A percentile compares a stretch with the other conserved stretches of the same genome.
Conservation (phyloP, 1,140 invertebrate genomes). For the Pseudomyrmex concolor region DNA sequence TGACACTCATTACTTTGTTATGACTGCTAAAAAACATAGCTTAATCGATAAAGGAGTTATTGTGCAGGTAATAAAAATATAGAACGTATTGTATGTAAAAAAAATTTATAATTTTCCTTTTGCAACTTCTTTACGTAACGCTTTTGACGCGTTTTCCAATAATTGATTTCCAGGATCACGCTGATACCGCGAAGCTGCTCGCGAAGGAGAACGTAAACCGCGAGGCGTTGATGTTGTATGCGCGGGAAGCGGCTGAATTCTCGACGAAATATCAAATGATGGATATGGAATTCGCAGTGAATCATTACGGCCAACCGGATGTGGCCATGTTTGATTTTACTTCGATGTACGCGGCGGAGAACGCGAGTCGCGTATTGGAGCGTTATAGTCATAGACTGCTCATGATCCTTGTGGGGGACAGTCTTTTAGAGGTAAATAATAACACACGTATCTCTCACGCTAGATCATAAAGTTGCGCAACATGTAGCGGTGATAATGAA, state of each 20-base stretch:
- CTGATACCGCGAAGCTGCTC: conserved; percentile 95
- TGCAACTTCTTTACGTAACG: not conserved
- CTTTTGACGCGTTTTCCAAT: not conserved
- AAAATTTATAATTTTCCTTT: not conserved
- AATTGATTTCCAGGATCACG: conserved; percentile 89
- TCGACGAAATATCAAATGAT: conserved; percentile 97
- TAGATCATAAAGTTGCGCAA: not conserved
- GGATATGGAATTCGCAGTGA: conserved; percentile 97
- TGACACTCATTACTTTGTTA: conserved; percentile 99
- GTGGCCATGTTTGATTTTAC: conserved; percentile 99
- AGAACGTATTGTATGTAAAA: conserved; percentile 8
- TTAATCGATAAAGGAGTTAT: conserved; percentile 96
- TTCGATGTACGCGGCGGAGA: conserved; percentile 98
- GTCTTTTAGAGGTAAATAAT: conserved; percentile 93
- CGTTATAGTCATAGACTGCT: conserved; percentile 92
- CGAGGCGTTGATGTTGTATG: conserved; percentile 95
- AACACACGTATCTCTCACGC: not conserved
- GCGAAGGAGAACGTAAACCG: conserved; percentile 96
- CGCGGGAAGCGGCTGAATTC: conserved; percentile 97
- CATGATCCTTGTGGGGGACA: conserved; percentile 97
- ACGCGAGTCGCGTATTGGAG: conserved; percentile 94
- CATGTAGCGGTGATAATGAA: not conserved
- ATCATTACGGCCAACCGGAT: conserved; percentile 98
- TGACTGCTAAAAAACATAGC: conserved; percentile 99
- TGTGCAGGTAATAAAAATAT: conserved; percentile 87